Conservation (phyloP, 1,140 invertebrate species). For the Drosophila arawakana region DNA sequence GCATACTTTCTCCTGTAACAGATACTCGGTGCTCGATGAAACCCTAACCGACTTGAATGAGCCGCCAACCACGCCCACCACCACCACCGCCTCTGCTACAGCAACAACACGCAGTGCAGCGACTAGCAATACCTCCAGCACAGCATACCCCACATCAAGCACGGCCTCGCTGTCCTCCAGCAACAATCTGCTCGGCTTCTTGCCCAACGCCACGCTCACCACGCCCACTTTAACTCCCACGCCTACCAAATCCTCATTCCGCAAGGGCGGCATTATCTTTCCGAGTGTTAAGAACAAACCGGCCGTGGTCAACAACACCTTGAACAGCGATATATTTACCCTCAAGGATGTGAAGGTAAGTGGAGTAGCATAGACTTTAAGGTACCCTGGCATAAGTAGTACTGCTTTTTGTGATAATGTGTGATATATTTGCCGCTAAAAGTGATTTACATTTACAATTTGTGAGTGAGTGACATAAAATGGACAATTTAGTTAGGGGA, state of each 20-base stretch:
- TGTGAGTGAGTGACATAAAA: neutral
- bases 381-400: too few relatives aligned
- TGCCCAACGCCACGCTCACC: constrained; percentile 34
- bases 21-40: constrained; percentile 75
- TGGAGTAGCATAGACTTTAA: neutral
- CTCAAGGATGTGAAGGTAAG: constrained; percentile 92
- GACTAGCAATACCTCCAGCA: constrained; percentile 22
- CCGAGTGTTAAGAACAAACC: constrained; percentile 96
- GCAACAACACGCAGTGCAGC: constrained; percentile 64
- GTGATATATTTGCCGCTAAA: neutral
- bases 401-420: too few relatives aligned
- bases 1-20: constrained; percentile 27
- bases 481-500: neutral
- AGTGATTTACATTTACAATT: constrained; percentile 2
- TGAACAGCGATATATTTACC: constrained; percentile 89
- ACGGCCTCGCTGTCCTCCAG: neutral
- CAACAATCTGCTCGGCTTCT: constrained; percentile 23
- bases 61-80: constrained; percentile 49
- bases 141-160: constrained; percentile 26
- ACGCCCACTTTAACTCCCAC: constrained; percentile 34
- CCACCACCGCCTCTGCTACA: neutral
- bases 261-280: constrained; percentile 93
- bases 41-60: constrained; percentile 75
- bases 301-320: constrained; percentile 91
- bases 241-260: constrained; percentile 71